Evolutionary conservation across 2,797 vertebrate genomes (phyloP).

Genomic region (Gorsachius magnificus): DNA sequence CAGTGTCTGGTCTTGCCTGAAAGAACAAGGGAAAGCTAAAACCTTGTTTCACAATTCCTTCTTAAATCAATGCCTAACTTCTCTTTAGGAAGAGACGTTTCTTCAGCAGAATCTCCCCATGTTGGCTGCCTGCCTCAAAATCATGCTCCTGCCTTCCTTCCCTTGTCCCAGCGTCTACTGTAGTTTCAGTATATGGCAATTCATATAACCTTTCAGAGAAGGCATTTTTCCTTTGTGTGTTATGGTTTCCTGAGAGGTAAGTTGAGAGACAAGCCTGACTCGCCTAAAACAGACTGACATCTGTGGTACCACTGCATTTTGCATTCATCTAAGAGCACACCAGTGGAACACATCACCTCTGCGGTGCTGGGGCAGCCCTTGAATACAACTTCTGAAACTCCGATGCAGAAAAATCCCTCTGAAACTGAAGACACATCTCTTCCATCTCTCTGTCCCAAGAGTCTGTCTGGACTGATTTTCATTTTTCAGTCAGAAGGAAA

Average conservation of each 20-base stretch:
- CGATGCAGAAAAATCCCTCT: neutral
- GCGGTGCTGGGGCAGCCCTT: fast-evolving
- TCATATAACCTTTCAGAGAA: neutral
- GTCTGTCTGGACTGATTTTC: neutral
- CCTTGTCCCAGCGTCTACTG: neutral
- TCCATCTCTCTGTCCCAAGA: neutral
- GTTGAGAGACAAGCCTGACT: neutral
- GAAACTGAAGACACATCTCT: neutral
- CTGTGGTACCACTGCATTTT: neutral
- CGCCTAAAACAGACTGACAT: neutral
- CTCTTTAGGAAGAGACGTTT: neutral
- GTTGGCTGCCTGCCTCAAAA: neutral
- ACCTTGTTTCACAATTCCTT: neutral
- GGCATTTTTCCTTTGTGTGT: neutral
- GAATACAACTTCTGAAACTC: neutral
- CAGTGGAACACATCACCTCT: neutral
- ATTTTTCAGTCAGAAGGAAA: neutral
- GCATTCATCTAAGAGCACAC: neutral
- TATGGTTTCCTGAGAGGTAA: neutral
- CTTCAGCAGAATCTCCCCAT: neutral
- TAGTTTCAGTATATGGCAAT: neutral
- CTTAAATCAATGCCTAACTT: neutral
- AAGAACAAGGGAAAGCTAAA: neutral
- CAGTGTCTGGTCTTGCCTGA: neutral
- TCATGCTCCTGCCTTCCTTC: neutral